Evolutionary conservation across 2,797 vertebrate genomes (phyloP).

Genomic region (Corythornis leucogaster): DNA sequence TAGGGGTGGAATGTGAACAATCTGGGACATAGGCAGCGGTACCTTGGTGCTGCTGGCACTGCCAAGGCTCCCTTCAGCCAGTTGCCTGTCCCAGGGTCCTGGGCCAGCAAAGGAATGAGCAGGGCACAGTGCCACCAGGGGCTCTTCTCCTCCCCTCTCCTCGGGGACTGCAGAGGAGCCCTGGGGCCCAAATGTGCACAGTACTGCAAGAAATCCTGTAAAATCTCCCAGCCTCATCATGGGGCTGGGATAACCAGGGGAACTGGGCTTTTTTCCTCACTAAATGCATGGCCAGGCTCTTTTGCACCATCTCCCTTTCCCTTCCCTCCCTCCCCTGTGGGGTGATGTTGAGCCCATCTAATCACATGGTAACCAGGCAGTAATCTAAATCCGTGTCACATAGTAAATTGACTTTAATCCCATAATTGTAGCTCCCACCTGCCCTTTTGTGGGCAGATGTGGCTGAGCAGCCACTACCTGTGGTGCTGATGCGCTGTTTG

Average conservation of each 20-base stretch:
- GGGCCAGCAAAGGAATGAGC: not conserved
- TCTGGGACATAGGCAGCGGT: not conserved
- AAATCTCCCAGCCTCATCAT: accelerated
- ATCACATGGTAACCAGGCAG: accelerated
- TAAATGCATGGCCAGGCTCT: not conserved
- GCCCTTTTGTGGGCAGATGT: accelerated
- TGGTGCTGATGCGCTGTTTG: not conserved
- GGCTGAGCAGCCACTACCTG: not conserved
- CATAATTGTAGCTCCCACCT: accelerated
- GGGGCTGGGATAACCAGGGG: accelerated
- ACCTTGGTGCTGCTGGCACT: accelerated
- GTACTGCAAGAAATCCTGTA: not conserved
- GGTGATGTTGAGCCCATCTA: not conserved
- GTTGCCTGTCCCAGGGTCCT: not conserved
- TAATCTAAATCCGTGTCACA: not conserved
- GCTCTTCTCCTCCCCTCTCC: not conserved
- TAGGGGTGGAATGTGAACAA: not conserved
- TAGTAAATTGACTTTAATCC: not conserved
- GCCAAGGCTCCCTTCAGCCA: not conserved
- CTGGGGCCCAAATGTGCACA: accelerated
- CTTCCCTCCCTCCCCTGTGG: not conserved
- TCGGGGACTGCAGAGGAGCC: not conserved
- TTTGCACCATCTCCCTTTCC: not conserved
- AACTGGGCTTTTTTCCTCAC: not conserved
- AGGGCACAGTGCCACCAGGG: accelerated